Conservation (phyloP, 2,888 invertebrate species). For the Oegoconia quadripuncta region DNA sequence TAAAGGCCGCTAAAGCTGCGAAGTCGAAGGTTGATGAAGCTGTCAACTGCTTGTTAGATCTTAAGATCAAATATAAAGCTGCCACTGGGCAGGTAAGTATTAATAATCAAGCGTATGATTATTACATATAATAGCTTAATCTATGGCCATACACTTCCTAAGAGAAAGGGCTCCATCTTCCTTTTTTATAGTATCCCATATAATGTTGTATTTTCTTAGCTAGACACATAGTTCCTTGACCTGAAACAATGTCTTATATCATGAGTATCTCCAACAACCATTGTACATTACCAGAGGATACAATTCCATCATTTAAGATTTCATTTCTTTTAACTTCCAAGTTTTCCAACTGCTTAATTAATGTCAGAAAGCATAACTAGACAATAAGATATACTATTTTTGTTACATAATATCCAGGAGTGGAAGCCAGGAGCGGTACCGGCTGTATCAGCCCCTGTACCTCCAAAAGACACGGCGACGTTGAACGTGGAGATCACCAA, state of each 20-base stretch:
- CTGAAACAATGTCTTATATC: too few species aligned
- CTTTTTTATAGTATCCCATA: too few species aligned
- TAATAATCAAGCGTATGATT: too few species aligned
- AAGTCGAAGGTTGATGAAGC: slow-evolving; percentile 68
- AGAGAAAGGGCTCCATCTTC: too few species aligned
- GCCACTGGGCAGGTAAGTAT: slow-evolving; percentile 38
- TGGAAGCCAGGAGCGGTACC: slow-evolving; percentile 14
- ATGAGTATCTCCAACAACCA: too few species aligned
- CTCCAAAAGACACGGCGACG: slow-evolving; percentile 32
- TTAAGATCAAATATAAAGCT: slow-evolving; percentile 86
- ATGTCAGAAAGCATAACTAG: background rate
- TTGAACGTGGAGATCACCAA: slow-evolving; percentile 64
- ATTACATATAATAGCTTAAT: too few species aligned
- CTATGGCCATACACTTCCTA: too few species aligned
- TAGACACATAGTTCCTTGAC: too few species aligned
- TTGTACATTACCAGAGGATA: too few species aligned
- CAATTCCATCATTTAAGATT: too few species aligned
- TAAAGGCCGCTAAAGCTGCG: slow-evolving; percentile 83
- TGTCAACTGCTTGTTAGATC: slow-evolving; percentile 76
- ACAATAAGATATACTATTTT: background rate
- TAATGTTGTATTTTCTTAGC: too few species aligned
- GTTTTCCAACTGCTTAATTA: background rate
- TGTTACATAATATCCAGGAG: slow-evolving; percentile 7
- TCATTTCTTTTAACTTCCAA: too few species aligned
- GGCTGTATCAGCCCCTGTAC: slow-evolving; percentile 10